Evolutionary conservation across 2,797 vertebrate species (phyloP).

Genomic region (Sebastes flavidus): DNA sequence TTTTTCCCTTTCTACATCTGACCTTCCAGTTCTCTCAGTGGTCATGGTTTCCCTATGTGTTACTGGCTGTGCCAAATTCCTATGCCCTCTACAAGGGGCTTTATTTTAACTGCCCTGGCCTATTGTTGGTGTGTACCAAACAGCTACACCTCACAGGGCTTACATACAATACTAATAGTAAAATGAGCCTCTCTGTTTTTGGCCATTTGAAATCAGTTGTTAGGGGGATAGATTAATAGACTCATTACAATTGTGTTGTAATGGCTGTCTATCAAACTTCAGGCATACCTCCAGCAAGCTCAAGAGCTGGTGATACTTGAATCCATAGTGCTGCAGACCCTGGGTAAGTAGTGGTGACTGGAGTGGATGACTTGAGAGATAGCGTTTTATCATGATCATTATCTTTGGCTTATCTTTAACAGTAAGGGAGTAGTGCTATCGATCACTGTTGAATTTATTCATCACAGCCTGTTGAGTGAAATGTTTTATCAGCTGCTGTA

Average conservation of each 20-base stretch:
- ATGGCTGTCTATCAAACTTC: constrained; percentile 89
- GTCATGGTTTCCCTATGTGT: constrained; percentile 42
- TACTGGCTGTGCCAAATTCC: constrained; percentile 28
- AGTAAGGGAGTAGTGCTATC: constrained; percentile 49
- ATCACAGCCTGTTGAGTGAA: constrained; percentile 54
- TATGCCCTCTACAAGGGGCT: neutral
- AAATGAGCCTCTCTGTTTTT: constrained; percentile 53
- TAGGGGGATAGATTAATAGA: constrained; percentile 74
- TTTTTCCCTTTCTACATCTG: constrained; percentile 14
- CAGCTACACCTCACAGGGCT: constrained; percentile 23
- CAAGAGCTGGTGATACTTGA: constrained; percentile 99
- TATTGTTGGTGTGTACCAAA: constrained; percentile 45
- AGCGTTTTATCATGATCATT: constrained; percentile 36
- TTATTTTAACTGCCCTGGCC: constrained; percentile 31
- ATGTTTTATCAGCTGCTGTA: constrained; percentile 46
- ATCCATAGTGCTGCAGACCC: constrained; percentile 99
- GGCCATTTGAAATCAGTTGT: constrained; percentile 59
- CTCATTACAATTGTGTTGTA: constrained; percentile 87
- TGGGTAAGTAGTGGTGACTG: constrained; percentile 91
- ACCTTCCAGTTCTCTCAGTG: constrained; percentile 51
- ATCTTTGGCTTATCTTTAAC: constrained; percentile 33
- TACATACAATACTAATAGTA: neutral
- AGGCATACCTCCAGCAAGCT: constrained; percentile 99
- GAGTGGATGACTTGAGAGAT: constrained; percentile 71
- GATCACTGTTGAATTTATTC: constrained; percentile 47